Evolutionary conservation across 2,888 invertebrate species (phyloP), one percentile per base, ranked within the genome.

Genomic region (Apodemia mormo): DNA sequence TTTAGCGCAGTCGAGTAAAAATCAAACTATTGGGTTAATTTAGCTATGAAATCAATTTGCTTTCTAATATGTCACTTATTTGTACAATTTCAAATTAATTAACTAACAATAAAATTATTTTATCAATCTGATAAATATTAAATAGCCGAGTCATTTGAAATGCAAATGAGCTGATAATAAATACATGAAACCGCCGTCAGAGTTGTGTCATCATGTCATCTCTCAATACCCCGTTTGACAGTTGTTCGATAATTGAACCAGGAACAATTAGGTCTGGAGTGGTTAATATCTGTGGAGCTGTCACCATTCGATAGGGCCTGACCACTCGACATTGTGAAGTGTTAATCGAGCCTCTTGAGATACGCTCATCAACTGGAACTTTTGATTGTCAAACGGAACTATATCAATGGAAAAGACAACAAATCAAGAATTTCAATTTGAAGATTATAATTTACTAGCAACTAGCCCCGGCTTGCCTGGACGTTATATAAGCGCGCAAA

Each of bases 201-300:
- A 84, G 82, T 85, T 83, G 85, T 86, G 85, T 83, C 83, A 80
- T 40, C 68, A 75, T 77, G 75, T 75, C 80, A 77, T 68, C 73
- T 70, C 70, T 77, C 81, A 83, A 82, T 82, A 82, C 80, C 40
- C 76, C 81, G 78, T 85, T 81, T 90, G 91, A 90, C 90, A 89
- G 88, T 86, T 89, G 90, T 85, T 86, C 87, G 88, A 89, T 92
- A 92, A 91, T 91, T 89, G 92, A 89, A 90, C 89, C 84, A 85
- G 85, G 90, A 86, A 91, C 92, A 92, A 92, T 92, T 91, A 91
- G 86, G 87, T 80, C 85, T 87, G 83, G 89, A 92, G 91, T 90
- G 92, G 89, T 85, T 89, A 90, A 90, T 91, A 90, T 90, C 88
- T 86, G 85, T 84, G 86, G 79, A 79, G 81, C 85, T 89, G 90